Base-by-base conservation (phyloP, 2,888 invertebrate species). In the Macaria liturata region DNA sequence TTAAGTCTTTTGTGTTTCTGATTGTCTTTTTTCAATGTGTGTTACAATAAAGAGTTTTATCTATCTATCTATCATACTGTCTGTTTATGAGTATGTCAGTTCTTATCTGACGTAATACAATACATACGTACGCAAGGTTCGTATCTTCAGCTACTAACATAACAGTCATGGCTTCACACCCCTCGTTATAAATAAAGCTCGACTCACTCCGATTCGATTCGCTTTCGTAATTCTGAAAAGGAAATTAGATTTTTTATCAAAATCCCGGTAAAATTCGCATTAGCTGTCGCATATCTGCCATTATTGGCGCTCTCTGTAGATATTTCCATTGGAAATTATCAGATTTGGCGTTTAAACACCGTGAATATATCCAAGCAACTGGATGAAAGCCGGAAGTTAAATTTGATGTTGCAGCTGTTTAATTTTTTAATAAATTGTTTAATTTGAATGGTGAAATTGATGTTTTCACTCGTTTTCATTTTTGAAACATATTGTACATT, bases 171-270 rank as follows among this genome's bases (percentile, higher is more conserved):
- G 20, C 20, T 20, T 20, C 20, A 20, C 20, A 20, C 20, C 20
- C 20, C 20, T 2, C 4, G 47, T 49, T 50, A 52, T 54, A 62
- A 62, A 55, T 52, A 47, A 64, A 62, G 49, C 62, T 53, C 55
- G 58, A 60, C 31, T 59, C 57, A 57, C 61, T 57, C 52, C 56
- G 57, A 67, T 65, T 67, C 60, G 68, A 75, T 71, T 69, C 66
- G 64, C 56, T 67, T 67, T 47, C 34, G 55, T 56, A 73, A 63
- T 67, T 65, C 63, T 66, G 62, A 59, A 57, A 53, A 76, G 80
- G 82, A 81, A 82, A 81, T 81, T 78, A 72, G 75, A 72, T 81
- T 66, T 62, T 71, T 77, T 80, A 80, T 80, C 79, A 66, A 64
- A 64, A 68, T 62, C 65, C 67, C 61, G 70, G 66, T 68, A 73